Evolutionary conservation across 2,113 vertebrate genomes (phyloP).

Genomic region (Lasiurus cinereus): DNA sequence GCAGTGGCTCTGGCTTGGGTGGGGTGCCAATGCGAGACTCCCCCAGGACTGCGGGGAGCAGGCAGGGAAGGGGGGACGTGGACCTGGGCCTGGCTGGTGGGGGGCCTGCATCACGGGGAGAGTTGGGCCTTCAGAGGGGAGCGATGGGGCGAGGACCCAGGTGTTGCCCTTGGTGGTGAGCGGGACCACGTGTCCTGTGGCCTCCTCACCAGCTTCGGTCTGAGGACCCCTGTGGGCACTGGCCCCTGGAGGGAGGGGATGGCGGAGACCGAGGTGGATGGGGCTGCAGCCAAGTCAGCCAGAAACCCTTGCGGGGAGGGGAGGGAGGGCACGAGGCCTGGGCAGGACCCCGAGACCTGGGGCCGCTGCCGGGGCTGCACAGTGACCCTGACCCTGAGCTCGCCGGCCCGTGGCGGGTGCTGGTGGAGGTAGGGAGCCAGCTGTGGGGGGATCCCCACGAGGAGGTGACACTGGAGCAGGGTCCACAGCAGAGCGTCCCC

Average conservation of each 20-base stretch:
- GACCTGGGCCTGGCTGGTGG: not conserved
- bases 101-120: fast-evolving
- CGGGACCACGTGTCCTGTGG: fast-evolving
- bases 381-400: not conserved
- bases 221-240: not conserved
- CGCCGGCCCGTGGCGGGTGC: fast-evolving
- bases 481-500: not conserved
- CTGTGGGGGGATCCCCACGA: fast-evolving
- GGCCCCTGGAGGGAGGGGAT: not conserved
- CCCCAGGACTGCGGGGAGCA: fast-evolving
- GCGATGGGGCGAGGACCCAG: fast-evolving
- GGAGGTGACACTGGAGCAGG: not conserved
- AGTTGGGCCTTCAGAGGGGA: too few species aligned
- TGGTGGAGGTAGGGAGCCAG: fast-evolving
- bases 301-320: fast-evolving
- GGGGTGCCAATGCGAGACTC: fast-evolving
- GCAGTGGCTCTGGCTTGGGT: not conserved
- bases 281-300: not conserved
- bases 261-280: fast-evolving
- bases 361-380: fast-evolving
- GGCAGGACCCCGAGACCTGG: not conserved
- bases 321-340: fast-evolving
- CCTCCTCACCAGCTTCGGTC: not conserved
- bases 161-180: fast-evolving
- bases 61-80: fast-evolving